Evolutionary conservation across 2,113 vertebrate species (phyloP).

Genomic region (Varanus salvator): DNA sequence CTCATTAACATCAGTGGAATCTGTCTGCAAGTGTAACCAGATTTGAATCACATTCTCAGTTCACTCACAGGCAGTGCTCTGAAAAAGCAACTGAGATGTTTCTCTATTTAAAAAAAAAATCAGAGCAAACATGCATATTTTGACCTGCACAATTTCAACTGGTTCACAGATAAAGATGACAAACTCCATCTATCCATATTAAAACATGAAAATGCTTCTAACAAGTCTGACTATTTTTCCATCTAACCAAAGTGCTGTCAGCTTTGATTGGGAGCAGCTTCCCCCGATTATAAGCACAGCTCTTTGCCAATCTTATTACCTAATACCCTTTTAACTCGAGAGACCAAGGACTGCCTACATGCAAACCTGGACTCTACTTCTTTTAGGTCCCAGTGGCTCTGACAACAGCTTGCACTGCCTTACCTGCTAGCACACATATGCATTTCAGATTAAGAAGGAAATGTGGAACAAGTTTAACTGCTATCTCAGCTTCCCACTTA

Average conservation of each 20-base stretch:
- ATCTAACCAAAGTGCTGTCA: background rate
- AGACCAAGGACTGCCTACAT: background rate
- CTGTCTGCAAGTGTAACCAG: background rate
- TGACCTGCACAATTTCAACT: background rate
- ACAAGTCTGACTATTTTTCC: background rate
- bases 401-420: background rate
- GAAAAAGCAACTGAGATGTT: background rate
- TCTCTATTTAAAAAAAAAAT: background rate
- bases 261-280: background rate
- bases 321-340: background rate
- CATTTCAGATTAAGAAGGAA: background rate
- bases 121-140: background rate
- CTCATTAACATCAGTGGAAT: background rate
- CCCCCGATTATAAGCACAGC: background rate
- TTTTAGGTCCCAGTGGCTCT: background rate
- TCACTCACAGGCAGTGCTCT: background rate
- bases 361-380: background rate
- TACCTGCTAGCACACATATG: background rate
- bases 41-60: background rate
- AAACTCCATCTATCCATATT: background rate
- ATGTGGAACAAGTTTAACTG: background rate
- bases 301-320: background rate
- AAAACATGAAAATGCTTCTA: background rate
- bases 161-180: background rate
- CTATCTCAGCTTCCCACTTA: background rate